phyloP scores from a whole-genome alignment of 2,113 vertebrate species.

The Zapus hudsonius region DNA sequence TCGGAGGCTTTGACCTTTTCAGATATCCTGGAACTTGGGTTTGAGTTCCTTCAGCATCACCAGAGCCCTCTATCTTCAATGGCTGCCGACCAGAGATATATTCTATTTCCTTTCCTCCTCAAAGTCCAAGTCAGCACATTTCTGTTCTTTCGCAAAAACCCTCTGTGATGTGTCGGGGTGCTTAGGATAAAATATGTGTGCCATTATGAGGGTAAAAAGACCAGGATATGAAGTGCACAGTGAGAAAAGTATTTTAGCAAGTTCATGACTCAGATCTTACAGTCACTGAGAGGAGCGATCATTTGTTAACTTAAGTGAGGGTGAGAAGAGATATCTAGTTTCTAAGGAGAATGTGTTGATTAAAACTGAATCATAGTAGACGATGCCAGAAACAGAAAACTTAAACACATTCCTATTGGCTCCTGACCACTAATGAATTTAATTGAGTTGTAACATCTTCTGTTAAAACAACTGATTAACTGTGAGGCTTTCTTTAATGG shows the following conservation, averaged over 20 bases:
- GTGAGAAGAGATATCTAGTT: neutral
- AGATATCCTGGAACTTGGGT: neutral
- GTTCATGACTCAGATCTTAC: neutral
- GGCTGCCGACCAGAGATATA: neutral
- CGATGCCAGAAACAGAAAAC: slow-evolving; percentile 26
- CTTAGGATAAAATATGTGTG: neutral
- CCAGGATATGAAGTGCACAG: neutral
- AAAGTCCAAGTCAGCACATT: neutral
- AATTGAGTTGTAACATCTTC: slow-evolving; percentile 1
- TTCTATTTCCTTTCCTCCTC: neutral
- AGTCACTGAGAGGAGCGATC: neutral
- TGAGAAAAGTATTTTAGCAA: neutral
- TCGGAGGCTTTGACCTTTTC: neutral
- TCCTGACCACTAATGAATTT: slow-evolving; percentile 31
- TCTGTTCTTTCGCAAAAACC: neutral
- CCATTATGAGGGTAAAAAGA: neutral
- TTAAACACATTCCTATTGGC: slow-evolving; percentile 1
- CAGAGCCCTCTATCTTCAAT: neutral
- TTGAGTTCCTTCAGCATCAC: neutral
- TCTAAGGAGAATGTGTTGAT: slow-evolving; percentile 54
- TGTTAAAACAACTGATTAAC: slow-evolving; percentile 48
- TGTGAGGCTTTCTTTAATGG: neutral
- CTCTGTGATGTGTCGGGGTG: neutral
- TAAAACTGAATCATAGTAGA: neutral
- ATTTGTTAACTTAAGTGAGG: slow-evolving; percentile 18